phyloP scores from a whole-genome alignment of 2,888 invertebrate genomes.

The Galerucella nymphaeae region DNA sequence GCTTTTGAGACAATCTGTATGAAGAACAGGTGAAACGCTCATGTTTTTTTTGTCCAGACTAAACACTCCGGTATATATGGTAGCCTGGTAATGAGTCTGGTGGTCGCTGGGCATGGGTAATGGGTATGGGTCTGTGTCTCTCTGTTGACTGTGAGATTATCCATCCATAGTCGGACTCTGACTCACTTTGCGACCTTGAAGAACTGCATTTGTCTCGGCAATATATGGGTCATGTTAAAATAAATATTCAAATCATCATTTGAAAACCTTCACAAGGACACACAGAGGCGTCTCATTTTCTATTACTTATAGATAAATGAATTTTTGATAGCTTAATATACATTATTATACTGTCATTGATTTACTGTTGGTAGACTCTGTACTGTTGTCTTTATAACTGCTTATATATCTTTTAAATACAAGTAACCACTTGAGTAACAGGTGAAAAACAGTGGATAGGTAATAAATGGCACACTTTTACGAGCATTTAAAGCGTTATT shows the following conservation, averaged over 20 bases:
- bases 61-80: constrained; percentile 23
- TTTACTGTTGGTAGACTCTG: too few relatives aligned
- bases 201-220: constrained; percentile 7
- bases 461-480: too few relatives aligned
- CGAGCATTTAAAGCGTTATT: too few relatives aligned
- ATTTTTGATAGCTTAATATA: neutral
- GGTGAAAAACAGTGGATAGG: too few relatives aligned
- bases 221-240: constrained; percentile 3
- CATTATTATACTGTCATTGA: too few relatives aligned
- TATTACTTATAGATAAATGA: neutral
- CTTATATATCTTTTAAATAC: too few relatives aligned
- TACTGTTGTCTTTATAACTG: too few relatives aligned
- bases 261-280: constrained; percentile 13
- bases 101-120: constrained; percentile 17
- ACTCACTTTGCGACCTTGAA: constrained; percentile 4
- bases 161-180: constrained; percentile 12
- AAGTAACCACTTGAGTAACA: too few relatives aligned
- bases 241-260: constrained; percentile 4
- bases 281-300: constrained; percentile 5
- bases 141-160: constrained; percentile 9
- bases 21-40: constrained; percentile 21
- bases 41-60: constrained; percentile 20
- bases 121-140: neutral
- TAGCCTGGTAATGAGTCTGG: constrained; percentile 25
- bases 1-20: constrained; percentile 13